These are phyloP conservation scores for Oscheius sp. DNA, from an alignment of 1,140 invertebrate genomes.

Conservation along the genomic window DNA sequence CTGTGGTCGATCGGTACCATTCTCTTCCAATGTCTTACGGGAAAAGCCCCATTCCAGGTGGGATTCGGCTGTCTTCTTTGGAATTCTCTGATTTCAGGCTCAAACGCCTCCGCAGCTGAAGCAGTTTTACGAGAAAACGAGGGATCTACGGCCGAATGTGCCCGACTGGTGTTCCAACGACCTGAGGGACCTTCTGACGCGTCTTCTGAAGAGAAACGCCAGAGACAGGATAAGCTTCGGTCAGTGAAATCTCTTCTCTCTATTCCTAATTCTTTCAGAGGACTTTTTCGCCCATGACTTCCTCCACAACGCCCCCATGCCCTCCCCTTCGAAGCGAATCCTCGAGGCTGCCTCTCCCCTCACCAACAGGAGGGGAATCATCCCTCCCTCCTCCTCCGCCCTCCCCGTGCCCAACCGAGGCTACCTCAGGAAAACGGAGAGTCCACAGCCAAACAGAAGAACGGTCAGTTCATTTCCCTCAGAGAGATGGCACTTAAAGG, in stretches of 20 bases:
- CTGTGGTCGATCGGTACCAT: constrained; percentile 96
- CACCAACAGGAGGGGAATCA: constrained; percentile 22
- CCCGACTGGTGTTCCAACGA: constrained; percentile 85
- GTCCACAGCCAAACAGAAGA: constrained; percentile 19
- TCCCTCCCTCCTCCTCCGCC: constrained; percentile 14
- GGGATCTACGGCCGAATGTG: constrained; percentile 90
- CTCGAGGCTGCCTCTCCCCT: constrained; percentile 35
- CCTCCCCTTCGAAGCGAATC: constrained; percentile 47
- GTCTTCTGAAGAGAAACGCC: constrained; percentile 84
- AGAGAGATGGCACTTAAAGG: neutral
- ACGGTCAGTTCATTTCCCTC: constrained; percentile 2
- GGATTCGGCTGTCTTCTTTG: constrained; percentile 7
- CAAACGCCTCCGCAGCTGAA: constrained; percentile 96
- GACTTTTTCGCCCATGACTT: constrained; percentile 60
- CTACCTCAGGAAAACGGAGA: neutral
- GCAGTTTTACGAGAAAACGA: constrained; percentile 92
- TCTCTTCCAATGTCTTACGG: constrained; percentile 95
- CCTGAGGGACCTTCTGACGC: constrained; percentile 78
- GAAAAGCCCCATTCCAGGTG: constrained; percentile 85
- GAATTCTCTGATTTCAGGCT: constrained; percentile 67
- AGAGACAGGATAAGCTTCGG: constrained; percentile 88
- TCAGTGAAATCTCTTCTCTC: constrained; percentile 42
- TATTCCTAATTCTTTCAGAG: constrained; percentile 43
- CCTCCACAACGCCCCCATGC: constrained; percentile 34
- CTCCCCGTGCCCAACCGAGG: constrained; percentile 11